Conservation (phyloP, 2,797 vertebrate species). For the Nyctalus aviator region DNA sequence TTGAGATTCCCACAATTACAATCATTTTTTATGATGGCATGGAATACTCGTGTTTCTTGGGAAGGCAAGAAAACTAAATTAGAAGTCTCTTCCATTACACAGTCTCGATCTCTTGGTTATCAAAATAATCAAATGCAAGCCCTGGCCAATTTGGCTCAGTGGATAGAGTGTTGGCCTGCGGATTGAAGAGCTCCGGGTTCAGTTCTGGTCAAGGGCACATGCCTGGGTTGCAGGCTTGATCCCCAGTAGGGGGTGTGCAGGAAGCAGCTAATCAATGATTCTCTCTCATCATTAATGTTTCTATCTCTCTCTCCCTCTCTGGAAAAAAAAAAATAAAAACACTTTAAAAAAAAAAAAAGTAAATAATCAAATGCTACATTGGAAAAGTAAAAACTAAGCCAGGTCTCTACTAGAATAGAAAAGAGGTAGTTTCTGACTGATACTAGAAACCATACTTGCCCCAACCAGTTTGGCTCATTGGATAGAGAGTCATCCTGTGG, state of each 20-base stretch:
- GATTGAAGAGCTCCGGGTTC: too few species aligned
- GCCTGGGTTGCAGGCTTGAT: too few species aligned
- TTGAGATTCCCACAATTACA: slow-evolving; percentile 50
- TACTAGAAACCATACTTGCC: background rate
- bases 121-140: slow-evolving; percentile 47
- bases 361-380: slow-evolving; percentile 42
- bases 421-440: background rate
- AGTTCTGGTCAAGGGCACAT: too few species aligned
- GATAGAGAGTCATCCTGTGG: too few species aligned
- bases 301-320: too few species aligned
- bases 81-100: background rate
- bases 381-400: slow-evolving; percentile 53
- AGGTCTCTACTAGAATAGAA: background rate
- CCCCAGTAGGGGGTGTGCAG: too few species aligned
- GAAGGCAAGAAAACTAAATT: slow-evolving; percentile 35
- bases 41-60: slow-evolving; percentile 1
- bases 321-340: too few species aligned
- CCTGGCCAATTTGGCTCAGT: background rate
- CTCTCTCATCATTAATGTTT: too few species aligned
- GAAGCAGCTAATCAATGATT: too few species aligned
- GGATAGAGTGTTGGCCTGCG: too few species aligned
- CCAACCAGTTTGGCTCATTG: too few species aligned
- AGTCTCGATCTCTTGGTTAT: background rate
- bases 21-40: background rate
- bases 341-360: too few species aligned